These are phyloP conservation scores for Pseudomyrmex gracilis DNA, from an alignment of 1,140 invertebrate species.

Conservation along the genomic window DNA sequence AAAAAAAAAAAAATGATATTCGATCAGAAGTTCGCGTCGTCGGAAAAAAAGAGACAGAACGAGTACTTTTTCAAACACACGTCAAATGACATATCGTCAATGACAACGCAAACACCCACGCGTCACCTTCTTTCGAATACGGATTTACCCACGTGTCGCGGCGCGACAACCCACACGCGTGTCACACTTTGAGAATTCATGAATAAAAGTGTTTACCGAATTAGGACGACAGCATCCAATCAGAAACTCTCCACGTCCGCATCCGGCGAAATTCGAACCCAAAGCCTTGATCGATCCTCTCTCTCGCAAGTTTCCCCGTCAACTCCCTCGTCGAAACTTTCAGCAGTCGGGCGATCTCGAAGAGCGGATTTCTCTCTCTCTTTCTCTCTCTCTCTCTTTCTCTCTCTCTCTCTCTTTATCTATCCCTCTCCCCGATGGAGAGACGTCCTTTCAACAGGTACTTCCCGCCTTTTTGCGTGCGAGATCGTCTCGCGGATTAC, in stretches of 20 bases:
- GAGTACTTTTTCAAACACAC: no score
- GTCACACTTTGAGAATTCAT: conserved; percentile 8
- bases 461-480: conserved; percentile 35
- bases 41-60: no score
- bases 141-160: not conserved
- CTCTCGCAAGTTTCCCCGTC: conserved; percentile 48
- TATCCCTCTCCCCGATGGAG: conserved; percentile 18
- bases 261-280: conserved; percentile 9
- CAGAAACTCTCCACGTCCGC: conserved; percentile 32
- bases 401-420: not conserved
- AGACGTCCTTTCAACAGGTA: conserved; percentile 61
- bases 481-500: conserved; percentile 55
- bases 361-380: conserved; percentile 4
- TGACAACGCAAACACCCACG: no score
- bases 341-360: not conserved
- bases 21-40: no score
- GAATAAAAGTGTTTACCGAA: conserved; percentile 42
- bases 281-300: conserved; percentile 23
- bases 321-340: conserved; percentile 54
- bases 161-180: conserved; percentile 8
- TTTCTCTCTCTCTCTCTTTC: not conserved
- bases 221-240: conserved; percentile 45
- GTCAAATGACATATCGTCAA: no score
- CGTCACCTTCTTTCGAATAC: conserved; percentile 5
- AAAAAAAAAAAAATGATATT: no score